Conservation (phyloP, 1,140 invertebrate genomes). For the Euwallacea similis region DNA sequence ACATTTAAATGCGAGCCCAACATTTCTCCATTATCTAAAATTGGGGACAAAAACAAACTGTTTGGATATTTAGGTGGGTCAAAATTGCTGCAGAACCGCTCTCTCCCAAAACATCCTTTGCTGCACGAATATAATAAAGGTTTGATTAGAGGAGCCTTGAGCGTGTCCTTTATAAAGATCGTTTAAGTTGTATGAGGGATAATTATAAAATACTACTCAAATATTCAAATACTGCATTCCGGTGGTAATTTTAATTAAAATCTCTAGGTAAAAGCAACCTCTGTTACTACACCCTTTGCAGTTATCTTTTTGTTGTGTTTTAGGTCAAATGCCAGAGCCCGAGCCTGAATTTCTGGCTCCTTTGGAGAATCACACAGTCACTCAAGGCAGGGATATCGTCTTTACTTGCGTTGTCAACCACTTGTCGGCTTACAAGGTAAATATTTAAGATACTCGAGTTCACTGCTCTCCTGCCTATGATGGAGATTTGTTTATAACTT, state of each 20-base stretch:
- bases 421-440: constrained; percentile 80
- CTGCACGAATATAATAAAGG: constrained; percentile 14
- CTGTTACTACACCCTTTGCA: constrained; percentile 41
- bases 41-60: constrained; percentile 31
- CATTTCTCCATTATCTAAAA: constrained; percentile 38
- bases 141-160: background rate
- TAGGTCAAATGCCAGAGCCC: constrained; percentile 54
- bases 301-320: constrained; percentile 50
- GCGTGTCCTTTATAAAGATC: too few species aligned
- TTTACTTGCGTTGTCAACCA: constrained; percentile 90
- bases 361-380: constrained; percentile 85
- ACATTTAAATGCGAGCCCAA: constrained; percentile 32
- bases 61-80: constrained; percentile 30
- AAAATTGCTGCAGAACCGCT: constrained; percentile 20
- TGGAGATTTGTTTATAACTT: too few species aligned
- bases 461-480: background rate
- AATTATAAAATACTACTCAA: constrained; percentile 17
- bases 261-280: constrained; percentile 31
- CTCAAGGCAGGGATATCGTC: constrained; percentile 81
- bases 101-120: constrained; percentile 5
- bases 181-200: background rate
- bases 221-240: constrained; percentile 19
- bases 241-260: constrained; percentile 35
- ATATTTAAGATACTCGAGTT: constrained; percentile 27
- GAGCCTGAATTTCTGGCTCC: constrained; percentile 80